Evolutionary conservation across 2,888 invertebrate species (phyloP), one percentile per base, ranked within the genome.

Genomic region (Ophioninae sp.): DNA sequence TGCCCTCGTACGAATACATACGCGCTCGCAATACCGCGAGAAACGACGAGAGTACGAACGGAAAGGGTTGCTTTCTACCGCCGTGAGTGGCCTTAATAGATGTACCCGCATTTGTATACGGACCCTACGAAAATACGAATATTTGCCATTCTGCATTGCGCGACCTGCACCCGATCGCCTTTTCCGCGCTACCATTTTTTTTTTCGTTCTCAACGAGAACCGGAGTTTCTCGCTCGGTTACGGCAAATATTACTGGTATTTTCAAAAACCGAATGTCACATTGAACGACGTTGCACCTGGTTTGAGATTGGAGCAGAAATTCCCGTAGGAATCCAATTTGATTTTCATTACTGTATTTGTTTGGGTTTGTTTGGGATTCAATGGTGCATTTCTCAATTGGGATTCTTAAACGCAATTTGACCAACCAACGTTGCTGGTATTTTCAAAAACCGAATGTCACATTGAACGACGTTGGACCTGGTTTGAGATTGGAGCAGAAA

Each of bases 41-140:
- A 41, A 51, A 77, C 20, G 22, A 23, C 51, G 67, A 51, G 67
- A 51, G 69, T 51, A 65, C 51, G 37, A 63, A 59, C 17, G 41
- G 75, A 82, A 75, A 79, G 79, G 79, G 74, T 82, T 79, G 71
- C 65, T n/a, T 23, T 79, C 67, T 59, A 79, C 72, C 86, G 87
- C 87, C 88, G 87, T 86, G 89, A 91, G 89, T 90, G 88, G 90
- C 90, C 90, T 91, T 92, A 91, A 93, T 91, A 93, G 92, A 93
- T 93, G 92, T 90, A 89, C 88, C 87, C 86, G 88, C 91, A 92
- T 92, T 93, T 92, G 76, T 51, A 51, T 84, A 91, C 91, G 90
- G 91, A 90, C 77, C 82, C 83, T 76, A 79, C 79, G 73, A 83
- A 84, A 86, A 79, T 76, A 44, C 75, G 81, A 81, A 75, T 79